These are phyloP conservation scores for Meganola albula DNA, from an alignment of 2,888 invertebrate genomes.

Conservation along the genomic window DNA sequence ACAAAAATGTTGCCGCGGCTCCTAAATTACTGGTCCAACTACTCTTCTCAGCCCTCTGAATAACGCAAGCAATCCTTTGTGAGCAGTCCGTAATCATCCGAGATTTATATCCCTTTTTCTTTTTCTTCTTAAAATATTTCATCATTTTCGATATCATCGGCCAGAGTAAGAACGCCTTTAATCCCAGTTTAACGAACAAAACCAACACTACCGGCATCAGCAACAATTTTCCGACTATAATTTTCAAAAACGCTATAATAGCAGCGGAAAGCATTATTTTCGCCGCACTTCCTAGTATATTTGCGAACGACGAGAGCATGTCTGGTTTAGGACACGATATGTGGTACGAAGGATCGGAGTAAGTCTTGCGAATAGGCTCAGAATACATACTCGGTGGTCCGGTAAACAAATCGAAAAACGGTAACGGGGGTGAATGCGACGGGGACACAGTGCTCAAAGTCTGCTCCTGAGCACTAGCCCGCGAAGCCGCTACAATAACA, in stretches of 20 bases:
- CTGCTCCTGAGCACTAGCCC: constrained; percentile 52
- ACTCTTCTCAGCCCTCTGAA: constrained; percentile 46
- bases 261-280: constrained; percentile 69
- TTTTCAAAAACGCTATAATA: constrained; percentile 58
- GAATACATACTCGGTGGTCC: constrained; percentile 57
- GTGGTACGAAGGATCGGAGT: constrained; percentile 48
- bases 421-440: constrained; percentile 39
- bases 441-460: constrained; percentile 49
- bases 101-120: constrained; percentile 53
- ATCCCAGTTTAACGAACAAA: constrained; percentile 57
- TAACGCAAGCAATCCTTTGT: constrained; percentile 60
- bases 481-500: constrained; percentile 46
- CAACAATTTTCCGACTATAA: constrained; percentile 60
- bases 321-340: constrained; percentile 60
- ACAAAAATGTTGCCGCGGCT: constrained; percentile 57
- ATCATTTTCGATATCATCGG: constrained; percentile 67
- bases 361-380: constrained; percentile 53
- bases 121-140: constrained; percentile 65
- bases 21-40: constrained; percentile 61
- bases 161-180: constrained; percentile 65
- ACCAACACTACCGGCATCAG: constrained; percentile 57
- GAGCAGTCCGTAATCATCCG: constrained; percentile 62
- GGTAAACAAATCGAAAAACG: constrained; percentile 61
- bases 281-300: constrained; percentile 61
- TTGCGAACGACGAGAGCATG: constrained; percentile 58